Base-by-base conservation (phyloP, 35 echinoderm and acorn worm genomes). In the Lytechinus variegatus region DNA sequence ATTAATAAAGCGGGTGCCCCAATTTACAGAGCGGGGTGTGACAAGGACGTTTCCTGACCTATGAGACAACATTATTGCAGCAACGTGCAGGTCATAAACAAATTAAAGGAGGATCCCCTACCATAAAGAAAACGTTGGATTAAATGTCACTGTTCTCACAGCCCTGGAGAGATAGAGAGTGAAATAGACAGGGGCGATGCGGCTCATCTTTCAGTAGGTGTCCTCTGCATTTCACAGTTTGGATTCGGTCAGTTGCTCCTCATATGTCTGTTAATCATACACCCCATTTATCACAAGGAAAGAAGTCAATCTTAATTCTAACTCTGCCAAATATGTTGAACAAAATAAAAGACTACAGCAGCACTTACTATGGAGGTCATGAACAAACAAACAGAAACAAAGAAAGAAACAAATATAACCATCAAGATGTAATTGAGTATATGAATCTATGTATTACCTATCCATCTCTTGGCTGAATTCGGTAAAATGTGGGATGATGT, bases 1-100 rank as follows among this genome's bases (percentile, higher is more conserved):
- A 90, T 90, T 90, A 90, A 52, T 90, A 14, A 90, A 90, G 88
- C 88, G 52, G 88, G 88, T 90, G 88, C 88, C 88, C 88, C 88
- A 90, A 44, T 90, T 90, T 90, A 21, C 0, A 33, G 29, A 4
- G 88, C 88, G 4, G 27, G 52, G 88, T 90, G 88, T 54, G 52
- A 90, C 88, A 44, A 2, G 27, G 8, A 21, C 88, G 11, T 90
- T 52, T 9, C 88, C 88, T 90, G 88, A 54, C 88, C 88, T 90
- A 54, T 44, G 13, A 90, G 88, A 52, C 27, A 90, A 90, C 52
- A 90, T 90, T 90, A 90, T 90, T 44, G 88, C 88, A 90, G 16
- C 29, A 54, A 54, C 88, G 52, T 44, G 88, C 88, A 6, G 66
- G 66, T 79, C n/a, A 24, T 79, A 79, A 79, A 79, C 66, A 79